These are phyloP conservation scores for Coelinius sp. DNA, from an alignment of 2,888 invertebrate species.

Conservation along the genomic window DNA sequence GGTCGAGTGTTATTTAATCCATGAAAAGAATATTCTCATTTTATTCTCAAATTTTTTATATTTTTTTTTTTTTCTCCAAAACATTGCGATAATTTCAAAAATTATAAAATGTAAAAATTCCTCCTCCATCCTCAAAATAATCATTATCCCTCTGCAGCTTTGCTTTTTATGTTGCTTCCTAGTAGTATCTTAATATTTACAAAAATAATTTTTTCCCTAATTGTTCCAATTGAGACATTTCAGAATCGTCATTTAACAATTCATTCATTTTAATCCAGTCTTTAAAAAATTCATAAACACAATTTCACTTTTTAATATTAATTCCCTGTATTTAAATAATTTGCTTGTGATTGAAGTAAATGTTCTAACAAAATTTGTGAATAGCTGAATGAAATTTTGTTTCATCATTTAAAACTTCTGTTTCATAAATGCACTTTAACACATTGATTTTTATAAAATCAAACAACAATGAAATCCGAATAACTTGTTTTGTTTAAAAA, in stretches of 20 bases:
- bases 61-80: background rate
- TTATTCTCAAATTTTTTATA: background rate
- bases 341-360: background rate
- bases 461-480: background rate
- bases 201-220: background rate
- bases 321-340: background rate
- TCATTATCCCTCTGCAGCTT: background rate
- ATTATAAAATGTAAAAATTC: background rate
- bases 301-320: background rate
- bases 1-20: background rate
- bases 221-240: too few relatives aligned
- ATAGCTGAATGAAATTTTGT: background rate
- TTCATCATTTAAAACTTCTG: background rate
- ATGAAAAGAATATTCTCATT: background rate
- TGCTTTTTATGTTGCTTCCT: constrained; percentile 7
- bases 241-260: background rate
- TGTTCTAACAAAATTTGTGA: too few relatives aligned
- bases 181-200: background rate
- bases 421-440: background rate
- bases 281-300: background rate
- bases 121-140: background rate
- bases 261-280: background rate
- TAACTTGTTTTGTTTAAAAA: background rate
- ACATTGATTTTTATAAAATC: background rate
- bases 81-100: background rate